Conservation (phyloP, 1,140 invertebrate genomes). For the Aphaenogaster floridana region DNA sequence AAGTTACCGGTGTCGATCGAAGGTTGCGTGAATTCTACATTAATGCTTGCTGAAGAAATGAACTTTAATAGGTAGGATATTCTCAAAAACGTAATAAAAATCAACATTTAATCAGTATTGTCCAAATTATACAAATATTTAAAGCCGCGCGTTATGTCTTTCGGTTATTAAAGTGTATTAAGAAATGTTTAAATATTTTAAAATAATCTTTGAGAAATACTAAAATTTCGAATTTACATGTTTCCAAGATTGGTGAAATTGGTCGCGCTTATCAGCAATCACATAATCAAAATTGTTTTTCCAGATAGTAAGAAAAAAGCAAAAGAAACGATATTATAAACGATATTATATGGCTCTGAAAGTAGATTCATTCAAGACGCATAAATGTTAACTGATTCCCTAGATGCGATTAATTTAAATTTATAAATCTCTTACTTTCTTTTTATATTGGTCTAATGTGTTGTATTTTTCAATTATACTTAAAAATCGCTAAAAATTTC, state of each 20-base stretch:
- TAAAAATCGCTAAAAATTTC: neutral
- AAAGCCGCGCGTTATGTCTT: neutral
- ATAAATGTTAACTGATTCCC: neutral
- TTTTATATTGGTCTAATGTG: neutral
- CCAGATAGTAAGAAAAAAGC: neutral
- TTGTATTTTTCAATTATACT: neutral
- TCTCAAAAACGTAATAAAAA: neutral
- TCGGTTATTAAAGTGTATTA: neutral
- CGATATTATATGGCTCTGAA: neutral
- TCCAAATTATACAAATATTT: neutral
- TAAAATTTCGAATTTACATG: neutral
- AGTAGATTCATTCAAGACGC: neutral
- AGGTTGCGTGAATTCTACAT: slow-evolving; percentile 86
- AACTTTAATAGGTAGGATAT: slow-evolving; percentile 33
- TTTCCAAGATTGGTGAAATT: neutral
- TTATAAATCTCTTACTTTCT: neutral
- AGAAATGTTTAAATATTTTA: neutral
- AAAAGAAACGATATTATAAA: neutral
- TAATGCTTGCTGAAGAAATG: neutral
- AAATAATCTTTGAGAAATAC: neutral
- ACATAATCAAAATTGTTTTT: neutral
- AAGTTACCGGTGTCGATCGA: slow-evolving; percentile 88
- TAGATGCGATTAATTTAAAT: neutral
- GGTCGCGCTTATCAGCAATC: neutral
- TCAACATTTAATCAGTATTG: neutral